Evolutionary conservation across 1,140 invertebrate species (phyloP).

Genomic region (Ganaspis sp.): DNA sequence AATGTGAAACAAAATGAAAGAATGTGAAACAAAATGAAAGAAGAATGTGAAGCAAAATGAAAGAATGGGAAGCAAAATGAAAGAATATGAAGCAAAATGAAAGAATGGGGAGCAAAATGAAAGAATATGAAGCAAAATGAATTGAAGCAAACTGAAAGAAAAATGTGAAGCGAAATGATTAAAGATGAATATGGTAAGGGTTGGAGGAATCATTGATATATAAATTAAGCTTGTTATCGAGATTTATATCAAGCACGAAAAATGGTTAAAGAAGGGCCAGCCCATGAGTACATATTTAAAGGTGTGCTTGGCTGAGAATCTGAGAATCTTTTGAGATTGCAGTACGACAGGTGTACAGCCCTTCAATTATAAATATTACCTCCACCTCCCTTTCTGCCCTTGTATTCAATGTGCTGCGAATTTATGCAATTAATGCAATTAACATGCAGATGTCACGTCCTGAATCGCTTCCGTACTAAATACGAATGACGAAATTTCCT

Average conservation of each 20-base stretch:
- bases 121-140: too few relatives aligned
- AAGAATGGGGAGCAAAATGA: too few relatives aligned
- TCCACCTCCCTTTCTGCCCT: slow-evolving; percentile 4
- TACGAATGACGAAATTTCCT: slow-evolving; percentile 15
- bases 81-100: too few relatives aligned
- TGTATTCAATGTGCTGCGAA: slow-evolving; percentile 15
- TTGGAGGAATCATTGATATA: slow-evolving; percentile 1
- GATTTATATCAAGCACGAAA: slow-evolving; percentile 20
- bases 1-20: too few relatives aligned
- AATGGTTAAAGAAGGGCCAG: slow-evolving; percentile 14
- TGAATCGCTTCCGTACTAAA: slow-evolving; percentile 17
- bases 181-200: background rate
- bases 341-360: slow-evolving; percentile 6
- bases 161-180: too few relatives aligned
- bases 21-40: too few relatives aligned
- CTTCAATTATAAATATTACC: slow-evolving; percentile 22
- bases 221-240: slow-evolving; percentile 5
- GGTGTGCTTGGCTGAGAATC: background rate
- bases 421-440: slow-evolving; percentile 29
- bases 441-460: slow-evolving; percentile 28
- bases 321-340: slow-evolving; percentile 29
- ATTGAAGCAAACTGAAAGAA: too few relatives aligned
- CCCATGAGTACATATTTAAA: background rate
- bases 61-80: too few relatives aligned
- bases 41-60: too few relatives aligned